Percentiles rank a stretch among this genome's conserved stretches.
phyloP scores from a whole-genome alignment of 2,113 vertebrate genomes.

The Stegostoma tigrinum region DNA sequence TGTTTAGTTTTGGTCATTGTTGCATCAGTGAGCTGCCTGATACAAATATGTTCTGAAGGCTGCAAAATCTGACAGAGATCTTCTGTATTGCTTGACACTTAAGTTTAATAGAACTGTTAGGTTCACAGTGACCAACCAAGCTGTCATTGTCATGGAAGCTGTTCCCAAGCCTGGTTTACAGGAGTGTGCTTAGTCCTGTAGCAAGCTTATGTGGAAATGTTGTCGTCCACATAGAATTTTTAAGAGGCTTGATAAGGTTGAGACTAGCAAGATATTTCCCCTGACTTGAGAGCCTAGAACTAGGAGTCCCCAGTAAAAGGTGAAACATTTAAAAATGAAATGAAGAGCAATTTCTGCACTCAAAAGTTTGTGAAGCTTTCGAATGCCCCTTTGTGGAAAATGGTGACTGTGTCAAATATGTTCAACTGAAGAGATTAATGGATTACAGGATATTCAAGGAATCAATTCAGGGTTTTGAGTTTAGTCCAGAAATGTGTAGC shows the following conservation, averaged over 20 bases:
- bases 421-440: not conserved
- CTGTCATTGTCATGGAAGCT: not conserved
- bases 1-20: not conserved
- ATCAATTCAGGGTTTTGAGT: not conserved
- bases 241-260: not conserved
- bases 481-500: not conserved
- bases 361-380: not conserved
- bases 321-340: not conserved
- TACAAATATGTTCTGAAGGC: not conserved
- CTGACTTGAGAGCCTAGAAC: not conserved
- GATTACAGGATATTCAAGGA: not conserved
- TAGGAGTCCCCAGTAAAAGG: not conserved
- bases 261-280: not conserved
- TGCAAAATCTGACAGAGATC: not conserved
- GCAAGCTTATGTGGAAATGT: not conserved
- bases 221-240: not conserved
- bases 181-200: not conserved
- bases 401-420: not conserved
- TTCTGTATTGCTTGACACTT: not conserved
- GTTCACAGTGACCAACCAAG: not conserved
- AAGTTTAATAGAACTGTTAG: not conserved
- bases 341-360: not conserved
- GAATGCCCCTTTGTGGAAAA: no score
- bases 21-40: not conserved
- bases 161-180: not conserved